Percentiles rank a stretch among this genome's conserved stretches.
These are phyloP conservation scores for Girardinichthys multiradiatus DNA, from an alignment of 2,113 vertebrate genomes.

Conservation along the genomic window DNA sequence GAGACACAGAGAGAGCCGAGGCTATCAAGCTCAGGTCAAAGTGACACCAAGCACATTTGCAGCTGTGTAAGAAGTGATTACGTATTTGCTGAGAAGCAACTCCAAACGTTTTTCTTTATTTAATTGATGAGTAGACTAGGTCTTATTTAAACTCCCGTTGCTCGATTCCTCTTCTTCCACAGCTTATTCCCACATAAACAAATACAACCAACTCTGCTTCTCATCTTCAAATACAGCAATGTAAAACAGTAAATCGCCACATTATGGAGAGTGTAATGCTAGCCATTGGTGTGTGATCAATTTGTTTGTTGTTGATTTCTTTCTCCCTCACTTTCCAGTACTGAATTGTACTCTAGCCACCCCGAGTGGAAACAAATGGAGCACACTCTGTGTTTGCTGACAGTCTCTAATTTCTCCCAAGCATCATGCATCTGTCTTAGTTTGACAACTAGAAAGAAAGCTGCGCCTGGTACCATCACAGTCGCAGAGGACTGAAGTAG, in stretches of 20 bases:
- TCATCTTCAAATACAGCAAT: constrained; percentile 25
- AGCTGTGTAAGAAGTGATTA: constrained; percentile 15
- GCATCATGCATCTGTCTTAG: constrained; percentile 33
- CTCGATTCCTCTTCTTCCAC: constrained; percentile 2
- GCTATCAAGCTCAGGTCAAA: constrained; percentile 18
- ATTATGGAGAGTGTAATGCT: constrained; percentile 42
- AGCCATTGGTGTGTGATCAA: constrained; percentile 18
- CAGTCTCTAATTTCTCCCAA: constrained; percentile 43
- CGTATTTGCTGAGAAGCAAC: not conserved
- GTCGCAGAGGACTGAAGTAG: constrained; percentile 11
- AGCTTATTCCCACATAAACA: not conserved
- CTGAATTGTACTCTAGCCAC: constrained; percentile 21
- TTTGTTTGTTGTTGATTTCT: constrained; percentile 15
- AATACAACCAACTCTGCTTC: not conserved
- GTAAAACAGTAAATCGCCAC: constrained; percentile 20
- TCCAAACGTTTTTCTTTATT: not conserved
- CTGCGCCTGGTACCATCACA: not conserved
- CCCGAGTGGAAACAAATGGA: constrained; percentile 36
- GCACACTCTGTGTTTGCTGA: constrained; percentile 23
- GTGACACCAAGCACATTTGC: constrained; percentile 16
- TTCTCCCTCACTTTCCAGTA: constrained; percentile 18
- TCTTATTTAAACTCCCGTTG: constrained; percentile 23
- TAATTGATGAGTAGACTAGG: constrained; percentile 18
- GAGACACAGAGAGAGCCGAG: constrained; percentile 4
- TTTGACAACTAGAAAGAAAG: constrained; percentile 43